A percentile compares a stretch with the other conserved stretches of the same genome.
Conservation (phyloP, 2,797 vertebrate species). For the Lacerta agilis region DNA sequence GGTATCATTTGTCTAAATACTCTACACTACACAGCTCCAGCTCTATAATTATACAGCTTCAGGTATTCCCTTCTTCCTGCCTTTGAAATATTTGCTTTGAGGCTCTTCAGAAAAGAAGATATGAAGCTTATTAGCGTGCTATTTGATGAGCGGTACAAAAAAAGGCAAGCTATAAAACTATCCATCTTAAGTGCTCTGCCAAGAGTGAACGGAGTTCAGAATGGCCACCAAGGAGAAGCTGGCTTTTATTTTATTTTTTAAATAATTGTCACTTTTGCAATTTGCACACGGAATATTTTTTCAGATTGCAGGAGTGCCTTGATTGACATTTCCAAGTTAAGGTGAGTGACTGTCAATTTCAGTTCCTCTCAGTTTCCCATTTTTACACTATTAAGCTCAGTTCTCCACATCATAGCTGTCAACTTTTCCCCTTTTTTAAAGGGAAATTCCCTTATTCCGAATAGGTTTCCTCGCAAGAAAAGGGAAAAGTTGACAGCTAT, state of each 20-base stretch:
- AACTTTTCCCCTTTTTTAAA: no score
- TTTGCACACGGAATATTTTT: background rate
- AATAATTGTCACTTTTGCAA: background rate
- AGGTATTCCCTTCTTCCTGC: slow-evolving; percentile 78
- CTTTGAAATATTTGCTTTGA: slow-evolving; percentile 81
- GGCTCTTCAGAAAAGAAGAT: slow-evolving; percentile 61
- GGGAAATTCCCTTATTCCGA: no score
- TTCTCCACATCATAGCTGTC: no score
- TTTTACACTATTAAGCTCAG: no score
- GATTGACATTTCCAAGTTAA: background rate
- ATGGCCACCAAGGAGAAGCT: background rate
- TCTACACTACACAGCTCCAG: slow-evolving; percentile 72
- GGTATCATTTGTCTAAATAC: slow-evolving; percentile 81
- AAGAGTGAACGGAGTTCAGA: slow-evolving; percentile 15
- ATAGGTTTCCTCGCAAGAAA: no score
- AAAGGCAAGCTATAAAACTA: slow-evolving; percentile 39
- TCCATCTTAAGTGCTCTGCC: slow-evolving; percentile 45
- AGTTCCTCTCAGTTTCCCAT: no score
- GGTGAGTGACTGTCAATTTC: no score
- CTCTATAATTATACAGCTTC: slow-evolving; percentile 82
- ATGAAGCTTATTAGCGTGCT: slow-evolving; percentile 57
- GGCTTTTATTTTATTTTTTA: background rate
- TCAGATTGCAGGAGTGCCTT: background rate
- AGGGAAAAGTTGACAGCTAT: no score
- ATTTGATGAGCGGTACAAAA: slow-evolving; percentile 67